Evolutionary conservation across 1,140 invertebrate genomes (phyloP).

Genomic region (Drosophila pseudoananassae): DNA sequence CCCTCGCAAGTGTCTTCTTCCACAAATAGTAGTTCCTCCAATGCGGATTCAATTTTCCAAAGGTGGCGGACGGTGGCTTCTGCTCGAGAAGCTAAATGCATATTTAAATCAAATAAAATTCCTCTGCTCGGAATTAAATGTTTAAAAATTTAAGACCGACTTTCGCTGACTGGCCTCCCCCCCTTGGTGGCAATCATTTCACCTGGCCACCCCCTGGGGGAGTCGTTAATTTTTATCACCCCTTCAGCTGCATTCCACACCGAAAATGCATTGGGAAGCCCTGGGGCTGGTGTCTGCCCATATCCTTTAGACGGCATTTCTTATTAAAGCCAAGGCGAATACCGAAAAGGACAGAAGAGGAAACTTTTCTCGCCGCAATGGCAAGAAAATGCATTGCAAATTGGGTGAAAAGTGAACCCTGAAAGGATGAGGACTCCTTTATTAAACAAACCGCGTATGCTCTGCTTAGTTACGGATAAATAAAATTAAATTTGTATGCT

Average conservation of each 20-base stretch:
- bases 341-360: constrained; percentile 13
- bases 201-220: constrained; percentile 47
- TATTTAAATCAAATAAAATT: constrained; percentile 74
- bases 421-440: not conserved
- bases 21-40: constrained; percentile 66
- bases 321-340: constrained; percentile 56
- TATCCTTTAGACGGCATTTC: constrained; percentile 50
- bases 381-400: constrained; percentile 38
- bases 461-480: not conserved
- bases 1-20: constrained; percentile 9
- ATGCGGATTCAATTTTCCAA: constrained; percentile 61
- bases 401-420: constrained; percentile 31
- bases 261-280: constrained; percentile 44
- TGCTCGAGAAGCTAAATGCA: constrained; percentile 46
- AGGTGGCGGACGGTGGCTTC: constrained; percentile 16
- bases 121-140: constrained; percentile 62
- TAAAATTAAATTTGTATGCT: not conserved
- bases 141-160: constrained; percentile 71
- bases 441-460: no score
- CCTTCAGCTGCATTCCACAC: constrained; percentile 35
- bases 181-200: constrained; percentile 31
- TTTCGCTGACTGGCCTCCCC: constrained; percentile 44
- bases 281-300: constrained; percentile 49
- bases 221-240: constrained; percentile 72
- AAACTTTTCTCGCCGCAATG: constrained; percentile 36